Evolutionary conservation across 2,888 invertebrate genomes (phyloP), one percentile per base, ranked within the genome.

Genomic region (Eupithecia centaureata): DNA sequence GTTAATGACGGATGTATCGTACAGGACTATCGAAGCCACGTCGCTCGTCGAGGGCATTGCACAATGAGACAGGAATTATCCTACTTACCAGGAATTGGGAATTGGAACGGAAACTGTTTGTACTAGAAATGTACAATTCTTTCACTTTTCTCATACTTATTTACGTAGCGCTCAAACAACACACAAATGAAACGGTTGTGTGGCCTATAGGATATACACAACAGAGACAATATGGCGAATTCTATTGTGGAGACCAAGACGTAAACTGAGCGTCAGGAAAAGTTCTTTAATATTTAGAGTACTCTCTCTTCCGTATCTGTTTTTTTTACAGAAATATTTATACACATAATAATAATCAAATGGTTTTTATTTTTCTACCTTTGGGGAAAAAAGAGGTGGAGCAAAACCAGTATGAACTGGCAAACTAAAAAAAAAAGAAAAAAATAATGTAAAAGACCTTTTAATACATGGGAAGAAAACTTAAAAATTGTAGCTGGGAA

Each of bases 1-100:
- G 89, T 88, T 89, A 92, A 92, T 91, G 84, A 84, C 77, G 71
- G 80, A 71, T 86, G 90, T 82, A 80, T 79, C 77, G 79, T 81
- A 78, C 82, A 79, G 82, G 47, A 60, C 59, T 85, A 87, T 90
- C 87, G 90, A 87, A 83, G 85, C 83, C 84, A n/a, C n/a, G 82
- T 80, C 47, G 47, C 10, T 22, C 47, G 12, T 12, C 78, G 80
- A 75, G 71, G 78, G 77, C 77, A 88, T 91, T 89, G 87, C 79
- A 84, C 86, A 91, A 88, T 90, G 81, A 86, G 47, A 47, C 18
- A 80, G 70, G 22, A 18, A 73, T 86, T 82, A 86, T 86, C 81
- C 82, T 86, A 87, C 90, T 89, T 91, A 89, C 86, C 83, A 79
- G 84, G 83, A 86, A 86, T 79, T 76, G 76, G 73, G 79, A 86